Evolutionary conservation across 2,113 vertebrate species (phyloP).

Genomic region (Alouatta palliata): DNA sequence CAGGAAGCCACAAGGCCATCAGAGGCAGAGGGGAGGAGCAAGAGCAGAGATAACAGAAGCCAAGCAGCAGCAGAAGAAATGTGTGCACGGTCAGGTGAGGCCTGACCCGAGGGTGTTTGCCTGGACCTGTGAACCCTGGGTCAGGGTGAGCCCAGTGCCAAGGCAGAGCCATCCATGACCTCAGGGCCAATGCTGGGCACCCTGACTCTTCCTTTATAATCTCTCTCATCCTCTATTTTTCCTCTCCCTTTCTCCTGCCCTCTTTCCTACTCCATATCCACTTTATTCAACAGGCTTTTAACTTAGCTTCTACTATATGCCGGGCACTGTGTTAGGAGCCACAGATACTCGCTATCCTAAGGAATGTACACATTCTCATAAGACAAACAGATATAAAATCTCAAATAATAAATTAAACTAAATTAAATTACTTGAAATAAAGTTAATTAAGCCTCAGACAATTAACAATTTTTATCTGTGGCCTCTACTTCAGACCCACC

Average conservation of each 20-base stretch:
- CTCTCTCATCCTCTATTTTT: not conserved
- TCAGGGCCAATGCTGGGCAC: not conserved
- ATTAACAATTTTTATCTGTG: not conserved
- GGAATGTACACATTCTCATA: not conserved
- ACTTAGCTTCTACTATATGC: not conserved
- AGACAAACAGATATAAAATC: not conserved
- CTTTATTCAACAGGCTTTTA: not conserved
- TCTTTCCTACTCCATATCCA: not conserved
- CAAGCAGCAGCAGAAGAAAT: not conserved
- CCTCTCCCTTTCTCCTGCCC: not conserved
- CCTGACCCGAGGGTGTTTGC: not conserved
- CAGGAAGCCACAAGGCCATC: not conserved
- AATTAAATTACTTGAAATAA: not conserved
- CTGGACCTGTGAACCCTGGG: not conserved
- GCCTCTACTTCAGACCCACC: not conserved
- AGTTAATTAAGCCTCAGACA: not conserved
- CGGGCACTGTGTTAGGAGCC: not conserved
- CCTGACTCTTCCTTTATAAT: not conserved
- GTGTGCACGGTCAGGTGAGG: accelerated
- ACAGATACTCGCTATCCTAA: not conserved
- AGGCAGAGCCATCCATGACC: not conserved
- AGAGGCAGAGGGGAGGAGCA: not conserved
- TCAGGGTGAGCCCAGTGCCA: not conserved
- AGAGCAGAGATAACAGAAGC: not conserved
- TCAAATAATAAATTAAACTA: not conserved